Evolutionary conservation across 2,888 invertebrate species (phyloP).

Genomic region (Orchesellides sinensis): DNA sequence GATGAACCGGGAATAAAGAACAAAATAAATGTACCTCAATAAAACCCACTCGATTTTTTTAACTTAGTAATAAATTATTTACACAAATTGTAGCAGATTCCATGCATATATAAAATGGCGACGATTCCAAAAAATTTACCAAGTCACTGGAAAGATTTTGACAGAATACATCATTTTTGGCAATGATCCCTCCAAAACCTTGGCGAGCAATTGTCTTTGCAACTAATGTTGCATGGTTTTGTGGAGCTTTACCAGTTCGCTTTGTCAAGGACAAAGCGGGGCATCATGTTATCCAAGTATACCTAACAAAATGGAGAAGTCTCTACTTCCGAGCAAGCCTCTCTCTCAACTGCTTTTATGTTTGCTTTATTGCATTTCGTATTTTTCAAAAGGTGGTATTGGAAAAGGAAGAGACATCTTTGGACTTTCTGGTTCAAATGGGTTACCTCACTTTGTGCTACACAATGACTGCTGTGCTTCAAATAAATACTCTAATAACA

Average conservation of each 20-base stretch:
- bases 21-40: too few species aligned
- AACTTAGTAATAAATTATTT: not conserved
- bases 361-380: conserved; percentile 14
- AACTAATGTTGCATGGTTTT: conserved; percentile 22
- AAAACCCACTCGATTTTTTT: too few species aligned
- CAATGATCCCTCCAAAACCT: conserved; percentile 27
- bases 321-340: not conserved
- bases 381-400: not conserved
- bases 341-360: not conserved
- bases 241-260: conserved; percentile 22
- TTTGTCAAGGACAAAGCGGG: not conserved
- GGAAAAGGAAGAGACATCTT: not conserved
- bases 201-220: conserved; percentile 1
- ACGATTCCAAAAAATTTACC: too few species aligned
- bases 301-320: not conserved
- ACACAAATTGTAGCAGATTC: not conserved
- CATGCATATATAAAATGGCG: too few species aligned
- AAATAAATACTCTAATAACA: conserved; percentile 15
- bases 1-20: not conserved
- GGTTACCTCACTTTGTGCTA: conserved; percentile 39
- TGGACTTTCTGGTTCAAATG: conserved; percentile 22
- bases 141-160: not conserved
- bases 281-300: not conserved
- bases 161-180: not conserved
- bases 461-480: conserved; percentile 23